phyloP scores from a whole-genome alignment of 2,797 vertebrate genomes.

The Sebastes vulpes region DNA sequence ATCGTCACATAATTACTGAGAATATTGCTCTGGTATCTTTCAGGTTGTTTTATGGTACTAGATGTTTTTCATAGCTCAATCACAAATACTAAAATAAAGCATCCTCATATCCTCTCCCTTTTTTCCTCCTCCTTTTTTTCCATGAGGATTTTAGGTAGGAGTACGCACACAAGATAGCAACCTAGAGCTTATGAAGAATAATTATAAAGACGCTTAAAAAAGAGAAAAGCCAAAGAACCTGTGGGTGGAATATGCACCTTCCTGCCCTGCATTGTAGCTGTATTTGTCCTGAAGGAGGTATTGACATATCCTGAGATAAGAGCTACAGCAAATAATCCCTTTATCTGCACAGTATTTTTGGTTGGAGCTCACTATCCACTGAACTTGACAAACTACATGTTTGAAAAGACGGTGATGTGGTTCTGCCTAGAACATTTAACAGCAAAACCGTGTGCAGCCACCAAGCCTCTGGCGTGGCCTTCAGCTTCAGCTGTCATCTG shows the following conservation, averaged over 20 bases:
- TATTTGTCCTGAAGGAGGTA: conserved; percentile 56
- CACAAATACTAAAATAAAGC: conserved; percentile 4
- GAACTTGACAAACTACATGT: conserved; percentile 32
- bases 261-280: conserved; percentile 51
- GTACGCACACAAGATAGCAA: conserved; percentile 28
- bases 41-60: background rate
- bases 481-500: conserved; percentile 50
- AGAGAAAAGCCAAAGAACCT: conserved; percentile 36
- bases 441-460: conserved; percentile 21
- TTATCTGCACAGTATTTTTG: conserved; percentile 43
- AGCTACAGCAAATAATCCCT: conserved; percentile 56
- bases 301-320: conserved; percentile 56
- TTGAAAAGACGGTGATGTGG: conserved; percentile 9
- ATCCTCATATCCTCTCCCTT: background rate
- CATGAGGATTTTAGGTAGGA: conserved; percentile 44
- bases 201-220: conserved; percentile 55
- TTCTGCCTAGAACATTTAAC: conserved; percentile 27
- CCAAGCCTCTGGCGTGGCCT: conserved; percentile 25
- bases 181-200: conserved; percentile 49
- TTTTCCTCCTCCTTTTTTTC: background rate
- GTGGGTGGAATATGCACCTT: conserved; percentile 57
- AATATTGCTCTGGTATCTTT: background rate
- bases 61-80: conserved; percentile 4
- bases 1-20: background rate
- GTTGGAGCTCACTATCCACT: conserved; percentile 13